These are phyloP conservation scores for Pyrrhopygopsis socrates DNA, from an alignment of 2,888 invertebrate genomes.

Conservation along the genomic window DNA sequence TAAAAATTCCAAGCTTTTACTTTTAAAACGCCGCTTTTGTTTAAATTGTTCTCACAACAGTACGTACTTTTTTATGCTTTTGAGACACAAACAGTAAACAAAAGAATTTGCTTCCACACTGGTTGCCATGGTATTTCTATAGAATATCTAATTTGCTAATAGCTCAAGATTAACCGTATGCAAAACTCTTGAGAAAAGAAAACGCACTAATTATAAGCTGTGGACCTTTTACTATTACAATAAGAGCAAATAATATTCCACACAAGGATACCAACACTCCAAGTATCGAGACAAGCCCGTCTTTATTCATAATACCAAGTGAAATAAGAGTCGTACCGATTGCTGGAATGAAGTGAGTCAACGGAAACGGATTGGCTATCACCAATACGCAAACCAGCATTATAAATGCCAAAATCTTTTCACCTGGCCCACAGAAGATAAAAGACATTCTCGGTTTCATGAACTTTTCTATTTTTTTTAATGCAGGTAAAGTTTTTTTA, in stretches of 20 bases:
- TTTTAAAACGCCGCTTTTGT: neutral
- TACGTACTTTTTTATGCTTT: too few relatives aligned
- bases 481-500: slow-evolving; percentile 24
- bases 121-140: too few relatives aligned
- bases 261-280: slow-evolving; percentile 44
- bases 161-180: slow-evolving; percentile 87
- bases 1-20: slow-evolving; percentile 12
- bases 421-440: slow-evolving; percentile 34
- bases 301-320: slow-evolving; percentile 27
- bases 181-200: slow-evolving; percentile 41
- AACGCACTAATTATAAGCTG: slow-evolving; percentile 39
- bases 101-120: too few relatives aligned
- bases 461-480: slow-evolving; percentile 36
- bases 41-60: too few relatives aligned
- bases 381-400: slow-evolving; percentile 37
- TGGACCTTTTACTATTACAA: slow-evolving; percentile 44
- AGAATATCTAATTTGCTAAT: too few relatives aligned
- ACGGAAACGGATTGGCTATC: slow-evolving; percentile 34
- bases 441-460: slow-evolving; percentile 36
- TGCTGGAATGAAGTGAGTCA: slow-evolving; percentile 36
- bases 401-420: slow-evolving; percentile 45
- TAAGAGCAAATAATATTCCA: slow-evolving; percentile 38
- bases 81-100: too few relatives aligned
- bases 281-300: slow-evolving; percentile 15
- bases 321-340: slow-evolving; percentile 28